Evolutionary conservation across 2,888 invertebrate species (phyloP).

Genomic region (Nephrotoma guestfalica): DNA sequence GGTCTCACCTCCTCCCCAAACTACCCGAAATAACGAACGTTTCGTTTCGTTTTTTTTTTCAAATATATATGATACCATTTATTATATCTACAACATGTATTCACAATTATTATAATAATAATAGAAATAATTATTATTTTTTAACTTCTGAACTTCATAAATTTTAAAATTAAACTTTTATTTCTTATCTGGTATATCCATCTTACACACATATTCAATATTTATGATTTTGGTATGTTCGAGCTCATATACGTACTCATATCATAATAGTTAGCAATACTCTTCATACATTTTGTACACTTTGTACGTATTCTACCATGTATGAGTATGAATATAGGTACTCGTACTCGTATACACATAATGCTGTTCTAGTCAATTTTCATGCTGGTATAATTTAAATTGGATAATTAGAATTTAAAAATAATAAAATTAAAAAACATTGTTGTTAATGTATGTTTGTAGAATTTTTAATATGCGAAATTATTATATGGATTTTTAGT

Average conservation of each 20-base stretch:
- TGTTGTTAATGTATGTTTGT: not conserved
- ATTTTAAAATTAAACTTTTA: not conserved
- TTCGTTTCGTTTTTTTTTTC: not conserved
- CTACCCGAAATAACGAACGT: not conserved
- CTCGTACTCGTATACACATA: not conserved
- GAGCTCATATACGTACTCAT: not conserved
- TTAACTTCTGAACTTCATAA: constrained; percentile 3
- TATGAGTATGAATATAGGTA: not conserved
- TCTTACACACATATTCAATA: constrained; percentile 1
- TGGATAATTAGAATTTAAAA: not conserved
- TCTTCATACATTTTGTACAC: not conserved
- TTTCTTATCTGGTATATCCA: not conserved
- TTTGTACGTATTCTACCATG: not conserved
- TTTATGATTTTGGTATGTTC: not conserved
- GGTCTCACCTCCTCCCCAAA: not conserved
- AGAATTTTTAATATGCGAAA: not conserved
- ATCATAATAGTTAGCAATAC: not conserved
- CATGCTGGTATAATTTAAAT: not conserved
- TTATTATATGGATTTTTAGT: not conserved
- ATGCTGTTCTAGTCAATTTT: not conserved
- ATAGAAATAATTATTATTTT: not conserved
- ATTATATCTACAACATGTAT: not conserved
- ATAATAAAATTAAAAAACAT: not conserved
- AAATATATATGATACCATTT: not conserved
- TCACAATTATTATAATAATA: constrained; percentile 1